phyloP scores from a whole-genome alignment of 2,888 invertebrate genomes.

The Agapostemon virescens region DNA sequence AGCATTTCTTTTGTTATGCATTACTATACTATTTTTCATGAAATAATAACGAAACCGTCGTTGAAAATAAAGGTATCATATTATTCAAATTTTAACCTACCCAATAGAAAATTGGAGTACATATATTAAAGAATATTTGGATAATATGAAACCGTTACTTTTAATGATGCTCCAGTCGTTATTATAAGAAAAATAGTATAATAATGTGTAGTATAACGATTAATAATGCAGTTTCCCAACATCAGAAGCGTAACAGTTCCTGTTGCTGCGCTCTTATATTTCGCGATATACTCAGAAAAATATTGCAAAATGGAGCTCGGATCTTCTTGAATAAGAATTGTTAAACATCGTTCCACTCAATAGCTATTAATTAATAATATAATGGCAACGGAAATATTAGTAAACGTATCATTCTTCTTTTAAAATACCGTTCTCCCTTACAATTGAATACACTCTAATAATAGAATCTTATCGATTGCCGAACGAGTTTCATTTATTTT shows the following conservation, averaged over 20 bases:
- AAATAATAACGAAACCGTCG: background rate
- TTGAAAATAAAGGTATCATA: background rate
- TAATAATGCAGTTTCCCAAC: background rate
- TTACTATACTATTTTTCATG: background rate
- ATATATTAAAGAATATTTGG: no score
- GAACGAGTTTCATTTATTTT: background rate
- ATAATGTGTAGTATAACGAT: background rate
- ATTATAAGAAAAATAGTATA: background rate
- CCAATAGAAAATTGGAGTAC: no score
- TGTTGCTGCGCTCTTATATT: background rate
- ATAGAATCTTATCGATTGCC: background rate
- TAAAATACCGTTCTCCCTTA: background rate
- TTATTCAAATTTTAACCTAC: constrained; percentile 11
- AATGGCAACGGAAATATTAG: background rate
- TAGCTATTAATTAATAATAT: no score
- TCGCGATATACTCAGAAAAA: constrained; percentile 6
- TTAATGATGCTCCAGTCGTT: background rate
- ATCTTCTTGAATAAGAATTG: background rate
- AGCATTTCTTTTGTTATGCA: background rate
- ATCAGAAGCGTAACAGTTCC: background rate
- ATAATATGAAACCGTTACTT: background rate
- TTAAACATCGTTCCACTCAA: background rate
- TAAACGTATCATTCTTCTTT: background rate
- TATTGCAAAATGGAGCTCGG: background rate
- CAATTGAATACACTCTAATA: background rate